Evolutionary conservation across 2,888 invertebrate genomes (phyloP), one percentile per base, ranked within the genome.

Genomic region (Dryobotodes eremita): DNA sequence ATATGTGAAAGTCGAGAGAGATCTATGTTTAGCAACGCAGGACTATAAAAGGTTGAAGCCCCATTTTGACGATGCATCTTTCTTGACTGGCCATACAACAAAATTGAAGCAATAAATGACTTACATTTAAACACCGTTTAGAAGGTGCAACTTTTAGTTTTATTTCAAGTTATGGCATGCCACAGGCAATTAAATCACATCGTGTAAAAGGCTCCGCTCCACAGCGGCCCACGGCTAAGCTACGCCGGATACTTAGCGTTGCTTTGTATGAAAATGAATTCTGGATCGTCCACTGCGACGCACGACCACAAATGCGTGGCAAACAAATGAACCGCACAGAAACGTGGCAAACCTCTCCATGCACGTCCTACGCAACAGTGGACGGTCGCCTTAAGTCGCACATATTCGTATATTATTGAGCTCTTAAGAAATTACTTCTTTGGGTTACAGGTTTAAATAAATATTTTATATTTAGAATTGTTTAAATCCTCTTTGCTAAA

Each of bases 381-480:
- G 48, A 23, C 26, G 8, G 8, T 15, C 23, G 15, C 53, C 31
- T 50, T 31, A 50, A 59, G 23, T 69, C 5, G 17, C 42, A 50
- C 6, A 50, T 50, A 46, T 42, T 36, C 31, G 4, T 78, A 13
- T 11, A 26, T 55, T 81, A 74, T 55, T 62, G 31, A 55, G 17
- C 2, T 31, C n/a, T 42, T 31, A 31, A 81, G 48, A 57, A 20
- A 64, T 17, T 46, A n/a, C 20, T n/a, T 2, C 6, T 17, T 62
- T 64, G 23, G 11, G 26, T 55, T 26, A 48, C 53, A 62, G 13
- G 23, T 57, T 20, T 17, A 20, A 61, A 5, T 36, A 62, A 48
- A 62, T 81, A 55, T 55, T 36, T 26, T 48, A 48, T 15, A 23
- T 55, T 17, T 8, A 20, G 26, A 53, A 6, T 31, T 26, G n/a